Conservation (phyloP, 2,113 vertebrate species). For the Aix galericulata region DNA sequence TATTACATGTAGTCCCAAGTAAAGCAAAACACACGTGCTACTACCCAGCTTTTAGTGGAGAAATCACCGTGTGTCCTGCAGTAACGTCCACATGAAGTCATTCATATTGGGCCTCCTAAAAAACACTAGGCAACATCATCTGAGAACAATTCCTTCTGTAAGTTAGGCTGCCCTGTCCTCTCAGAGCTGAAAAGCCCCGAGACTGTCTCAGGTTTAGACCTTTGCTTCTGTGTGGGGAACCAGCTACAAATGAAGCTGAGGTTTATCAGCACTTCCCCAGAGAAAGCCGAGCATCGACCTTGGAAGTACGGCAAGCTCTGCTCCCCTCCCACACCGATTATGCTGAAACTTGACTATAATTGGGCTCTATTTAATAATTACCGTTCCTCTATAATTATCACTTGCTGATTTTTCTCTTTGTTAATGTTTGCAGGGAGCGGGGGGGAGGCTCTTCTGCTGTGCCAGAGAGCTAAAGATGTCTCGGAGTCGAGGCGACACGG, state of each 20-base stretch:
- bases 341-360: background rate
- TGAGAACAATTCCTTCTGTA: background rate
- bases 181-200: background rate
- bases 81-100: fast-evolving
- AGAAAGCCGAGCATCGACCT: background rate
- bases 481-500: fast-evolving
- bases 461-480: background rate
- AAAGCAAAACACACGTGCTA: background rate
- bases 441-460: background rate
- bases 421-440: background rate
- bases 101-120: fast-evolving
- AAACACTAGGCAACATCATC: fast-evolving
- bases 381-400: background rate
- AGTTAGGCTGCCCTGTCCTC: background rate
- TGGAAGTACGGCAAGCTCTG: background rate
- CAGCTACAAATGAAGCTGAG: fast-evolving
- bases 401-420: background rate
- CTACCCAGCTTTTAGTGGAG: background rate
- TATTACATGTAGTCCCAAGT: too few relatives aligned
- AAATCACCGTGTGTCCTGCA: background rate
- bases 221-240: background rate
- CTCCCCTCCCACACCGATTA: background rate
- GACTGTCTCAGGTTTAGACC: background rate
- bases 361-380: constrained; percentile 23
- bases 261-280: background rate